These are phyloP conservation scores for Centropristis striata DNA, from an alignment of 2,113 vertebrate genomes.

Conservation along the genomic window DNA sequence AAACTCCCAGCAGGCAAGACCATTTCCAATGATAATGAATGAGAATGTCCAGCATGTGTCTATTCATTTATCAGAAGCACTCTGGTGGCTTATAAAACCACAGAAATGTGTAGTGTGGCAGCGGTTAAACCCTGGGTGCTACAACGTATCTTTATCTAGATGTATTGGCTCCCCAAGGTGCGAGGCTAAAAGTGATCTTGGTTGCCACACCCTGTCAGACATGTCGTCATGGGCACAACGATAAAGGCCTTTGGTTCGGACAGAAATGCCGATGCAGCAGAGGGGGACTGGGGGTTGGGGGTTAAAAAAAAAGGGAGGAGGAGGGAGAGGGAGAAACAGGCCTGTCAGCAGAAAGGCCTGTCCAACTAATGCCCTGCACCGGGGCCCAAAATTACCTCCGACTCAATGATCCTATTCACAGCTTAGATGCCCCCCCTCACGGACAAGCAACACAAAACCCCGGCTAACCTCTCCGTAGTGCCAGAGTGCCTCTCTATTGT, in stretches of 20 bases:
- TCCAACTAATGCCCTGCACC: slow-evolving; percentile 89
- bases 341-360: slow-evolving; percentile 91
- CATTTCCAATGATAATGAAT: slow-evolving; percentile 80
- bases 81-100: slow-evolving; percentile 57
- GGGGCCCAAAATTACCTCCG: slow-evolving; percentile 92
- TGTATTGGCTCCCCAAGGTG: slow-evolving; percentile 60
- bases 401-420: slow-evolving; percentile 93
- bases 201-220: slow-evolving; percentile 78
- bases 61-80: slow-evolving; percentile 72
- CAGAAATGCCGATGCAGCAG: slow-evolving; percentile 84
- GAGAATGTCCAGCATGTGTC: slow-evolving; percentile 74
- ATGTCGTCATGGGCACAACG: slow-evolving; percentile 75
- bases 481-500: slow-evolving; percentile 86
- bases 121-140: slow-evolving; percentile 21
- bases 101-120: slow-evolving; percentile 45
- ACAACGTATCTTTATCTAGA: slow-evolving; percentile 59
- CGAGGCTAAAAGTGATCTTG: slow-evolving; percentile 48
- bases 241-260: slow-evolving; percentile 76
- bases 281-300: slow-evolving; percentile 62
- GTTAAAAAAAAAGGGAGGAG: slow-evolving; percentile 41
- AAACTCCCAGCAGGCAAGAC: slow-evolving; percentile 73
- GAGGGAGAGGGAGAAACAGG: slow-evolving; percentile 75
- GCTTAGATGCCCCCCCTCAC: slow-evolving; percentile 76
- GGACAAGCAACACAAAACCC: slow-evolving; percentile 85
- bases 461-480: slow-evolving; percentile 82